These are phyloP conservation scores for Fragum whitleyi DNA, from an alignment of 2,888 invertebrate species.

Conservation along the genomic window DNA sequence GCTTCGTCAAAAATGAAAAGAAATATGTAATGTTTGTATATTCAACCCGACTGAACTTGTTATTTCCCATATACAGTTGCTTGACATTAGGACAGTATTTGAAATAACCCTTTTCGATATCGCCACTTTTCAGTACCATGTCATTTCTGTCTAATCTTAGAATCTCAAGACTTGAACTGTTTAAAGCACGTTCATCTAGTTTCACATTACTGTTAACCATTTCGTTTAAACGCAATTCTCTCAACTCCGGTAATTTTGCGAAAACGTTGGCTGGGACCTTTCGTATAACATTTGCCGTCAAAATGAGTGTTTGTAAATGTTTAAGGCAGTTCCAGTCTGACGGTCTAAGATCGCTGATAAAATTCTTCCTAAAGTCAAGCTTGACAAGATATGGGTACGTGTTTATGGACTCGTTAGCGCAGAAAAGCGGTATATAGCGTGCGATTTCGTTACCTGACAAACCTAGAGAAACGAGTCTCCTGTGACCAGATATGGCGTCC, in stretches of 20 bases:
- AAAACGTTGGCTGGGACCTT: slow-evolving; percentile 4
- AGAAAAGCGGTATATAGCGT: neutral
- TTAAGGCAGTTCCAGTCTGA: slow-evolving; percentile 8
- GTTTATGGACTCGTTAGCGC: neutral
- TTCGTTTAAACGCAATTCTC: neutral
- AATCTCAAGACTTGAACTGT: slow-evolving; percentile 6
- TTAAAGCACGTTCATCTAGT: neutral
- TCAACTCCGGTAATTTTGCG: neutral
- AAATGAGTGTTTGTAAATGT: neutral
- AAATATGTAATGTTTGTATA: neutral
- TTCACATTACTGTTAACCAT: slow-evolving; percentile 23
- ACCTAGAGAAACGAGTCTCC: neutral
- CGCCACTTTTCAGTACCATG: neutral
- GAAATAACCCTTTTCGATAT: neutral
- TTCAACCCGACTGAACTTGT: neutral
- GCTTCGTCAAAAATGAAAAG: slow-evolving; percentile 23
- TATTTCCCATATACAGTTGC: slow-evolving; percentile 17
- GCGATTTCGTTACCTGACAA: slow-evolving; percentile 10
- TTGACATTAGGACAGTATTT: slow-evolving; percentile 27
- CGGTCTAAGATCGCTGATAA: neutral
- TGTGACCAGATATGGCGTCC: neutral
- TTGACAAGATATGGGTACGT: neutral
- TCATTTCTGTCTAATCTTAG: slow-evolving; percentile 10
- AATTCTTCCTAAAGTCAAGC: slow-evolving; percentile 16
- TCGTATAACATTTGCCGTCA: neutral